phyloP scores from a whole-genome alignment of 1,140 invertebrate species.

The Sminthurinus signatus region DNA sequence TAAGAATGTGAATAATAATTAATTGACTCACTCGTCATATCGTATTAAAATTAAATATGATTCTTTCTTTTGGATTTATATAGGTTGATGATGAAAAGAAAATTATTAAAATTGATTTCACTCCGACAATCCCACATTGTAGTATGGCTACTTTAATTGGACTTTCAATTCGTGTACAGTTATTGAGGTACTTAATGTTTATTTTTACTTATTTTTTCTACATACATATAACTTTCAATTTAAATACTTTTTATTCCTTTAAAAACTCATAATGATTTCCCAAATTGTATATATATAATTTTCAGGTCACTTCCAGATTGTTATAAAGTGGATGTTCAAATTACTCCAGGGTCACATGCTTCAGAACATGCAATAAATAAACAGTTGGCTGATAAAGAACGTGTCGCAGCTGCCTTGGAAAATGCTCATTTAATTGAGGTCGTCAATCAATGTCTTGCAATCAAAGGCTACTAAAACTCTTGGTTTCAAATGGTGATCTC shows the following conservation, averaged over 20 bases:
- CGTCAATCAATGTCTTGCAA: slow-evolving; percentile 81
- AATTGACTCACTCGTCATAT: background rate
- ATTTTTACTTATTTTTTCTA: too few species aligned
- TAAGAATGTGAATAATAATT: slow-evolving; percentile 20
- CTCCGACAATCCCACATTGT: slow-evolving; percentile 98
- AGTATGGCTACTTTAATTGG: slow-evolving; percentile 98
- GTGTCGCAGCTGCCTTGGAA: slow-evolving; percentile 93
- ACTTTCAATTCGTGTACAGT: slow-evolving; percentile 75
- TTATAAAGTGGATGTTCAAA: slow-evolving; percentile 83
- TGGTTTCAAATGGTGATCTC: background rate
- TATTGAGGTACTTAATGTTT: too few species aligned
- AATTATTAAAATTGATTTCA: slow-evolving; percentile 72
- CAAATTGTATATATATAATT: too few species aligned
- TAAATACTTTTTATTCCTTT: too few species aligned
- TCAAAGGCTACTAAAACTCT: slow-evolving; percentile 13
- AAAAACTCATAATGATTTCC: too few species aligned
- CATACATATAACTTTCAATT: too few species aligned
- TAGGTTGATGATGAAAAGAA: slow-evolving; percentile 65
- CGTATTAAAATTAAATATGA: slow-evolving; percentile 4
- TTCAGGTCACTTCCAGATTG: slow-evolving; percentile 71
- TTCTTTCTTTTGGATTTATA: slow-evolving; percentile 15
- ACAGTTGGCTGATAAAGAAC: slow-evolving; percentile 95
- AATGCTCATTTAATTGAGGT: slow-evolving; percentile 84
- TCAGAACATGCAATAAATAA: slow-evolving; percentile 93
- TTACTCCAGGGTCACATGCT: slow-evolving; percentile 85